Conservation (phyloP, 1,140 invertebrate species). For the Drosophila pseudoobscura region DNA sequence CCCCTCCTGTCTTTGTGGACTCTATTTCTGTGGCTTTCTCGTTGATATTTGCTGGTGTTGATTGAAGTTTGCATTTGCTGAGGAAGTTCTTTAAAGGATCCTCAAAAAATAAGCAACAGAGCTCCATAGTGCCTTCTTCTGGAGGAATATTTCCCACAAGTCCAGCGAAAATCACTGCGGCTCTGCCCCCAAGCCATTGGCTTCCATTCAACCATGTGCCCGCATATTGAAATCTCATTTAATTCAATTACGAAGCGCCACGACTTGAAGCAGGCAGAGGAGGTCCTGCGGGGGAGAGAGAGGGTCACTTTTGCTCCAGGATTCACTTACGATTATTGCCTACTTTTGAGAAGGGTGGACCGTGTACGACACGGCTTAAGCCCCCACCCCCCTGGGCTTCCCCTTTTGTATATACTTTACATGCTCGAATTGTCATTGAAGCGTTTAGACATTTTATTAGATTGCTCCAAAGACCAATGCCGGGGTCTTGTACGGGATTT, state of each 20-base stretch:
- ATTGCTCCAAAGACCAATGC: constrained; percentile 68
- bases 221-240: constrained; percentile 77
- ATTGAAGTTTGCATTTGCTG: constrained; percentile 74
- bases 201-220: constrained; percentile 52
- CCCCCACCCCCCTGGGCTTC: too few relatives aligned
- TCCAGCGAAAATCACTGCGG: neutral
- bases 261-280: constrained; percentile 68
- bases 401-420: constrained; percentile 50
- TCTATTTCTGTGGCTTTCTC: too few relatives aligned
- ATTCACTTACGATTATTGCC: constrained; percentile 81
- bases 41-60: constrained; percentile 63
- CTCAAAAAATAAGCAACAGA: too few relatives aligned
- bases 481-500: constrained; percentile 66
- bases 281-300: constrained; percentile 11
- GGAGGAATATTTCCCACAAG: too few relatives aligned
- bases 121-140: too few relatives aligned
- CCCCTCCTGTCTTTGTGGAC: too few relatives aligned
- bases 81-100: neutral
- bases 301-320: constrained; percentile 14
- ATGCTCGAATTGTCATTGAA: constrained; percentile 81
- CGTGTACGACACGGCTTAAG: constrained; percentile 74
- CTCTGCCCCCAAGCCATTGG: constrained; percentile 18
- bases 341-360: constrained; percentile 54
- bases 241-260: constrained; percentile 76
- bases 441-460: constrained; percentile 81